Percentiles rank a stretch among this genome's conserved stretches.
These are phyloP conservation scores for Pseudomyrmex sp. DNA, from an alignment of 1,140 invertebrate genomes.

Conservation along the genomic window DNA sequence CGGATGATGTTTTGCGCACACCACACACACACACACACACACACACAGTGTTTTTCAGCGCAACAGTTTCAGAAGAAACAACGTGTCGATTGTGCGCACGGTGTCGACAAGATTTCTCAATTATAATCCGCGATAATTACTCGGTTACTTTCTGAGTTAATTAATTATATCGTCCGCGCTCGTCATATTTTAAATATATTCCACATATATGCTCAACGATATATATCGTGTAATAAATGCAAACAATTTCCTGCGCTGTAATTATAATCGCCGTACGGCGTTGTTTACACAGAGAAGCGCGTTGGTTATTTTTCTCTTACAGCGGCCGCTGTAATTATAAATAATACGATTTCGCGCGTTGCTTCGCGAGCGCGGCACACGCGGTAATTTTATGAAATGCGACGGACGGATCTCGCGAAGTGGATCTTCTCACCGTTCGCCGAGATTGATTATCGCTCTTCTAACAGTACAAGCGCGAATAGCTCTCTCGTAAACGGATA, in stretches of 20 bases:
- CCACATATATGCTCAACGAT: no score
- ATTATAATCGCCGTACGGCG: slow-evolving; percentile 6
- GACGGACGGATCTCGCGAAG: slow-evolving; percentile 29
- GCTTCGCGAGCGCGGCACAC: background rate
- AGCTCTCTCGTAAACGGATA: slow-evolving; percentile 63
- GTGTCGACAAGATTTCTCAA: background rate
- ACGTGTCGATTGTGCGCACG: background rate
- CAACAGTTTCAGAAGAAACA: no score
- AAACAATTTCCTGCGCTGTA: slow-evolving; percentile 29
- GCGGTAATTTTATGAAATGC: slow-evolving; percentile 49
- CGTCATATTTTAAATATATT: slow-evolving; percentile 1
- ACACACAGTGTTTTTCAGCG: no score
- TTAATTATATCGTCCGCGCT: no score
- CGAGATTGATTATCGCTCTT: slow-evolving; percentile 54
- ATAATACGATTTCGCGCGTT: slow-evolving; percentile 27
- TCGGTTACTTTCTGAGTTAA: slow-evolving; percentile 8
- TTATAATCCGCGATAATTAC: background rate
- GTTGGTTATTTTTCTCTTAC: slow-evolving; percentile 30
- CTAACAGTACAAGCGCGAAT: slow-evolving; percentile 52
- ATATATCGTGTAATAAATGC: slow-evolving; percentile 25
- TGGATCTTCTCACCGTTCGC: slow-evolving; percentile 50
- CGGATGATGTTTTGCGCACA: no score
- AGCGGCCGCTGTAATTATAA: slow-evolving; percentile 48
- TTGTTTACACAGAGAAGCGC: background rate
- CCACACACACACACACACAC: no score